Evolutionary conservation across 2,888 invertebrate genomes (phyloP), one percentile per base, ranked within the genome.

Genomic region (Marronus borbonicus): DNA sequence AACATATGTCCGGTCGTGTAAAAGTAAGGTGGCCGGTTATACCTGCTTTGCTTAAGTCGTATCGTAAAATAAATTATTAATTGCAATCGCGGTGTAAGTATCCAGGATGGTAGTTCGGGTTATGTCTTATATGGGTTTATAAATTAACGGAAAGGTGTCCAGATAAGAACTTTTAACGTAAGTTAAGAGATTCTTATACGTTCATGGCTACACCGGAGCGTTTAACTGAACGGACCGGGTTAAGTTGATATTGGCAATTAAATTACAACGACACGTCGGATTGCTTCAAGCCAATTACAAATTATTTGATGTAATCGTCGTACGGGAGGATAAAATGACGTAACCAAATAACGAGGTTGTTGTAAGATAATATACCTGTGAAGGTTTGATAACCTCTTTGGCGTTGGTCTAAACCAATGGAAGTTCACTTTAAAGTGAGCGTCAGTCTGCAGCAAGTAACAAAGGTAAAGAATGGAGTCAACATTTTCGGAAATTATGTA

Each of bases 91-190:
- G 24, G 12, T 31, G 62, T 62, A 62, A 62, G 24, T 62, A 31
- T 62, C 28, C 31, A 58, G 8, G 62, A 62, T 31, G 31, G 62
- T 31, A 24, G 62, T 28, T 31, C 31, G 24, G 14, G 10, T 62
- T 62, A 62, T 62, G 31, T 62, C 62, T 62, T 62, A 62, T 62
- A 62, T 62, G 62, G 62, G 62, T 5, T 62, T 62, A 62, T 62
- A 62, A 62, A 62, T 62, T 62, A 62, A 62, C 31, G 28, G 28
- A 28, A 62, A 62, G 62, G 55, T 62, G 62, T 62, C 28, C 62
- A 31, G 28, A 24, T 62, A 62, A 28, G 62, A 24, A 62, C 24
- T 28, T 31, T 62, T 14, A 62, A 62, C 28, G 28, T 62, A 31
- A 24, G 28, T 28, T 62, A 62, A 62, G n/a, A 62, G 62, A 62